Percentiles rank a stretch among this genome's conserved stretches.
These are phyloP conservation scores for Cydia splendana DNA, from an alignment of 1,140 invertebrate genomes.

Conservation along the genomic window DNA sequence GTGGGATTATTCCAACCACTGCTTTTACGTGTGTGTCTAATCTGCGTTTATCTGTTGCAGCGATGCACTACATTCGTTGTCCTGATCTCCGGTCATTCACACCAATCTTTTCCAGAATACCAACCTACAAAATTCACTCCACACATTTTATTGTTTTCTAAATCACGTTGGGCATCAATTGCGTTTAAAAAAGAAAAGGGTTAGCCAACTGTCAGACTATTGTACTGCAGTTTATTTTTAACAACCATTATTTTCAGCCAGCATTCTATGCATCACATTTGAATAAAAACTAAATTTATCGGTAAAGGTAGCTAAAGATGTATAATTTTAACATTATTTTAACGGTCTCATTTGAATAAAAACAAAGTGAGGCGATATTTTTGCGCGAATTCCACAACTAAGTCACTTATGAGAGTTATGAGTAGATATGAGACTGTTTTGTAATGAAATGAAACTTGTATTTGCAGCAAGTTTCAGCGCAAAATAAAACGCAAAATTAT, in stretches of 20 bases:
- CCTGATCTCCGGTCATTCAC: slow-evolving; percentile 24
- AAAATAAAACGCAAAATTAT: too few relatives aligned
- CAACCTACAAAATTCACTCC: neutral
- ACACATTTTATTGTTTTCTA: slow-evolving; percentile 15
- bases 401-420: neutral
- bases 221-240: neutral
- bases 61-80: slow-evolving; percentile 15
- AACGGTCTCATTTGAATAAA: neutral
- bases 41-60: slow-evolving; percentile 26
- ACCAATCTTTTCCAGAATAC: slow-evolving; percentile 3
- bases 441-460: too few relatives aligned
- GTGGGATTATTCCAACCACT: slow-evolving; percentile 2
- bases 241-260: neutral
- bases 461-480: too few relatives aligned
- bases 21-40: neutral
- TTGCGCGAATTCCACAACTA: neutral
- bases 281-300: neutral
- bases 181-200: neutral
- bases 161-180: neutral
- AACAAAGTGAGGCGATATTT: neutral
- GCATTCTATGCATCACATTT: neutral
- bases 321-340: slow-evolving; percentile 10
- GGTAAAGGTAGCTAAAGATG: neutral
- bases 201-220: neutral
- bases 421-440: too few relatives aligned